phyloP scores from a whole-genome alignment of 1,140 invertebrate species.

The Holcopasites calliopsidis region DNA sequence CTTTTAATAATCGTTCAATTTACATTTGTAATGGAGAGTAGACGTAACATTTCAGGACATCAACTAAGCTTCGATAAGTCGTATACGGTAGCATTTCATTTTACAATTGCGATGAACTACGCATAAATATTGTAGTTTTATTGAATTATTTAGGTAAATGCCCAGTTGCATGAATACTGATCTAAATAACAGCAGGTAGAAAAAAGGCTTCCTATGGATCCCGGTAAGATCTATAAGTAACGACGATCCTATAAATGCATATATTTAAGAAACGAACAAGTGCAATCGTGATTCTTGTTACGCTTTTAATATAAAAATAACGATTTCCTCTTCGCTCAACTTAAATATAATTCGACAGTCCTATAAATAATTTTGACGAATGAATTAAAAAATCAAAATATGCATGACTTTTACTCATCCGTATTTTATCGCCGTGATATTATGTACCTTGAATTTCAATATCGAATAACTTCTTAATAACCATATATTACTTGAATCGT shows the following conservation, averaged over 20 bases:
- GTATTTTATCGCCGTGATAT: slow-evolving; percentile 11
- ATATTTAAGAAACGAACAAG: background rate
- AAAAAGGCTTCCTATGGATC: no score
- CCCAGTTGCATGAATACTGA: background rate
- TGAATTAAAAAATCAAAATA: slow-evolving; percentile 2
- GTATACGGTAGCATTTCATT: background rate
- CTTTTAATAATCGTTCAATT: slow-evolving; percentile 12
- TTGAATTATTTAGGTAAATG: background rate
- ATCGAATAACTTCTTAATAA: background rate
- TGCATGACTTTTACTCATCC: slow-evolving; percentile 15
- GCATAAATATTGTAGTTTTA: background rate
- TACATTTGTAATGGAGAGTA: slow-evolving; percentile 14
- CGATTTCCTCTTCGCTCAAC: slow-evolving; percentile 31
- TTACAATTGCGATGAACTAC: background rate
- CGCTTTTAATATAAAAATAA: slow-evolving; percentile 17
- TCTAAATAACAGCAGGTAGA: background rate
- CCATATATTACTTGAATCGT: slow-evolving; percentile 14
- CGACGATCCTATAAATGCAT: background rate
- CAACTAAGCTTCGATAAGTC: background rate
- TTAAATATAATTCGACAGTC: background rate
- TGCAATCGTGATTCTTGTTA: background rate
- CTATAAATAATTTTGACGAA: slow-evolving; percentile 6
- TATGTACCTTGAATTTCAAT: slow-evolving; percentile 2
- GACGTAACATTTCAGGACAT: background rate
- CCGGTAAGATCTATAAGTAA: no score